Evolutionary conservation across 2,113 vertebrate genomes (phyloP).

Genomic region (Argyrosomus japonicus): DNA sequence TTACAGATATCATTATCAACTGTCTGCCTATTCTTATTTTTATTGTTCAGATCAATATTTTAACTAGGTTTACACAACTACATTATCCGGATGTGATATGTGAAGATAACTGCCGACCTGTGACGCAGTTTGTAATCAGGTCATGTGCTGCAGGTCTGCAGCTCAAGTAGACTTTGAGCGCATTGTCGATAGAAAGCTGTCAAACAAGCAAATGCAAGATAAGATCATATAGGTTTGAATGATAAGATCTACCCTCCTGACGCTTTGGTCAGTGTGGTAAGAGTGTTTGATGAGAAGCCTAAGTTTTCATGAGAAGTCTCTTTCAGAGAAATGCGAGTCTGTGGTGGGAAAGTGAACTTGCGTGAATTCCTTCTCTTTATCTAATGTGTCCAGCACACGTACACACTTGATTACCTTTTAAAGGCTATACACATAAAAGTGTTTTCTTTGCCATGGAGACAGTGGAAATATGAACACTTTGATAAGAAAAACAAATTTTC

Average conservation of each 20-base stretch:
- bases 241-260: constrained; percentile 25
- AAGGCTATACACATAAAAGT: constrained; percentile 3
- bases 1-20: constrained; percentile 38
- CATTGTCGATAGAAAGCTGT: constrained; percentile 15
- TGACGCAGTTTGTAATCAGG: background rate
- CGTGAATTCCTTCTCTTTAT: constrained; percentile 11
- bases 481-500: background rate
- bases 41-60: constrained; percentile 14
- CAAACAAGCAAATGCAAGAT: constrained; percentile 34
- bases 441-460: background rate
- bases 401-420: background rate
- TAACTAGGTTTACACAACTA: constrained; percentile 10
- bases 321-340: constrained; percentile 16
- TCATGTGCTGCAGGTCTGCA: background rate
- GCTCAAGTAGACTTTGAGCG: background rate
- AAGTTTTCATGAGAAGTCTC: constrained; percentile 27
- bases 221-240: constrained; percentile 12
- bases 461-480: background rate
- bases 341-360: constrained; percentile 24
- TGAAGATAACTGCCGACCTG: background rate
- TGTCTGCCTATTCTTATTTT: constrained; percentile 16
- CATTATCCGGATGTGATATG: background rate
- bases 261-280: constrained; percentile 3
- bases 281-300: constrained; percentile 40
- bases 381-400: constrained; percentile 22